Evolutionary conservation across 2,113 vertebrate genomes (phyloP).

Genomic region (Engraulis encrasicolus): DNA sequence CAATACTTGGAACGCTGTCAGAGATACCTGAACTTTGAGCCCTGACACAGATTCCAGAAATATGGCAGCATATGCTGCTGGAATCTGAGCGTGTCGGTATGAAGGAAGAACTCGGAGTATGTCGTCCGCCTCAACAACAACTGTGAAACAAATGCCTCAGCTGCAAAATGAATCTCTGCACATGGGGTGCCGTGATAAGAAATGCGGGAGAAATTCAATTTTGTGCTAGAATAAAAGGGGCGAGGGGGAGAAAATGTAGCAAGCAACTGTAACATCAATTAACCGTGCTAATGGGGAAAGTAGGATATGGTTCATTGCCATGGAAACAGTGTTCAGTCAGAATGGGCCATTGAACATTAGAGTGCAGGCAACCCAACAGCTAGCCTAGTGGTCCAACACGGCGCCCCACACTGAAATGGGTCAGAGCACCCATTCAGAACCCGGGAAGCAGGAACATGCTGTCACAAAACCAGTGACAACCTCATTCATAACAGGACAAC

Average conservation of each 20-base stretch:
- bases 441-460: neutral
- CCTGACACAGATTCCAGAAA: slow-evolving; percentile 24
- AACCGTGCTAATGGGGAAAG: slow-evolving; percentile 42
- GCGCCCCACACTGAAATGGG: slow-evolving; percentile 24
- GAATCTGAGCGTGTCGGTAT: slow-evolving; percentile 44
- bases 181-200: slow-evolving; percentile 9
- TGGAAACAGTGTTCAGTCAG: slow-evolving; percentile 44
- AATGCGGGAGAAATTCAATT: slow-evolving; percentile 28
- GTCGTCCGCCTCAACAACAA: slow-evolving; percentile 42
- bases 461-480: slow-evolving; percentile 4
- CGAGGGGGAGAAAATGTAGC: slow-evolving; percentile 7
- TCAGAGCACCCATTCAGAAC: slow-evolving; percentile 31
- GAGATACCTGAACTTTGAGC: slow-evolving; percentile 17
- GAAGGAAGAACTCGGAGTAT: slow-evolving; percentile 53
- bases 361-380: slow-evolving; percentile 33
- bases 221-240: slow-evolving; percentile 17
- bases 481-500: neutral
- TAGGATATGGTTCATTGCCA: slow-evolving; percentile 23
- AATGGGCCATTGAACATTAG: slow-evolving; percentile 30
- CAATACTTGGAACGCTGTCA: neutral
- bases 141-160: slow-evolving; percentile 37
- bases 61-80: slow-evolving; percentile 28
- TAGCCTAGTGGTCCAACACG: slow-evolving; percentile 5
- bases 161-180: slow-evolving; percentile 15
- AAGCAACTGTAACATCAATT: slow-evolving; percentile 28